phyloP scores from a whole-genome alignment of 2,797 vertebrate species.

The Gymnoscopelus microlampas region DNA sequence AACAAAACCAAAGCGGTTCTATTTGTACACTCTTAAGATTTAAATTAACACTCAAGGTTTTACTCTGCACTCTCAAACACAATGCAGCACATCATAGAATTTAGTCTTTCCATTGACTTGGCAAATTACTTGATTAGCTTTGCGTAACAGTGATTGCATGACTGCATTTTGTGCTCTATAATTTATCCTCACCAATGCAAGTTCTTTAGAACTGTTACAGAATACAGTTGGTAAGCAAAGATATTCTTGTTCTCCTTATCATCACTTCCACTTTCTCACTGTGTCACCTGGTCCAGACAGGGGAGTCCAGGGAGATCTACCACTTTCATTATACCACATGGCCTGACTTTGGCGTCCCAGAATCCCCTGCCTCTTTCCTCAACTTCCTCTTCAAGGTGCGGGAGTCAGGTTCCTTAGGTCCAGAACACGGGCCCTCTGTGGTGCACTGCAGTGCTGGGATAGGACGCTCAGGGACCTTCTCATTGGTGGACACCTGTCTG shows the following conservation, averaged over 20 bases:
- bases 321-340: conserved; percentile 99
- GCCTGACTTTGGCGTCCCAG: conserved; percentile 98
- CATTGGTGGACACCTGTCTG: conserved; percentile 94
- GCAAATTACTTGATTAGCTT: no score
- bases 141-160: no score
- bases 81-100: no score
- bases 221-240: neutral
- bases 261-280: neutral
- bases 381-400: conserved; percentile 96
- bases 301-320: conserved; percentile 89
- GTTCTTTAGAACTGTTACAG: neutral
- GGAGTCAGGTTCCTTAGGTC: conserved; percentile 89
- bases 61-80: no score
- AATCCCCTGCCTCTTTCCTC: conserved; percentile 96
- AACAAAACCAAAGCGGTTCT: no score
- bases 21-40: no score
- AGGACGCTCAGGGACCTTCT: conserved; percentile 94
- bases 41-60: no score
- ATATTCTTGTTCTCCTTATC: neutral
- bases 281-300: conserved; percentile 80
- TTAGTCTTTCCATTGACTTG: neutral
- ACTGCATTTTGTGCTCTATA: neutral
- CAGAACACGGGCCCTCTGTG: conserved; percentile 88
- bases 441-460: conserved; percentile 97
- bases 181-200: neutral